These are phyloP conservation scores for Amphilophus citrinellus DNA, from an alignment of 2,113 vertebrate species.

Conservation along the genomic window DNA sequence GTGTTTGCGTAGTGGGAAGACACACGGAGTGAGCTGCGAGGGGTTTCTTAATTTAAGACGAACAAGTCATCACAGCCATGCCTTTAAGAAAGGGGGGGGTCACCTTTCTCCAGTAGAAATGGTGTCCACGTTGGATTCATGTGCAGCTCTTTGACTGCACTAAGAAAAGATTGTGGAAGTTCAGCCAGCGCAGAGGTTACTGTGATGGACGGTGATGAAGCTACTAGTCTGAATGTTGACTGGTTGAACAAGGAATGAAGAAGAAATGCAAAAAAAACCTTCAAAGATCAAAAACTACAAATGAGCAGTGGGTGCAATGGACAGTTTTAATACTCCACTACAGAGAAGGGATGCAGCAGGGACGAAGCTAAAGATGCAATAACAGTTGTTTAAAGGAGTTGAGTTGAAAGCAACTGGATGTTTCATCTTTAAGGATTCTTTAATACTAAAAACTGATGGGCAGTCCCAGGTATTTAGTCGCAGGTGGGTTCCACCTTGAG, in stretches of 20 bases:
- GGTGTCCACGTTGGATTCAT: not conserved
- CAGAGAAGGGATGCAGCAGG: not conserved
- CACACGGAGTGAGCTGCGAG: not conserved
- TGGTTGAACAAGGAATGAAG: not conserved
- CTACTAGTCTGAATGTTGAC: not conserved
- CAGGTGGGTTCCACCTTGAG: not conserved
- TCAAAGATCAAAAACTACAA: not conserved
- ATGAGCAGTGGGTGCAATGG: not conserved
- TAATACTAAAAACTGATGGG: not conserved
- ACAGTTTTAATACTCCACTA: not conserved
- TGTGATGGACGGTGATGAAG: not conserved
- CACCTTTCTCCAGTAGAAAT: rapidly evolving
- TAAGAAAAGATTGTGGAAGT: not conserved
- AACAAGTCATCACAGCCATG: rapidly evolving
- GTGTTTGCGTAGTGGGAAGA: not conserved
- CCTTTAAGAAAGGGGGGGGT: not conserved
- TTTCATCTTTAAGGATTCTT: not conserved
- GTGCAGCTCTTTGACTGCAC: not conserved
- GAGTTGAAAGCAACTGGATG: not conserved
- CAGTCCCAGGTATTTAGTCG: too few species aligned
- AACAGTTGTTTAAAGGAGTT: not conserved
- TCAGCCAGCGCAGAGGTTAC: not conserved
- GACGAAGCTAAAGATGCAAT: not conserved
- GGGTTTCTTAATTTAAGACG: not conserved
- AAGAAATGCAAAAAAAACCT: not conserved